Percentiles rank a stretch among this genome's conserved stretches.
These are phyloP conservation scores for Cyanoramphus novaezelandiae DNA, from an alignment of 2,113 vertebrate species.

Conservation along the genomic window DNA sequence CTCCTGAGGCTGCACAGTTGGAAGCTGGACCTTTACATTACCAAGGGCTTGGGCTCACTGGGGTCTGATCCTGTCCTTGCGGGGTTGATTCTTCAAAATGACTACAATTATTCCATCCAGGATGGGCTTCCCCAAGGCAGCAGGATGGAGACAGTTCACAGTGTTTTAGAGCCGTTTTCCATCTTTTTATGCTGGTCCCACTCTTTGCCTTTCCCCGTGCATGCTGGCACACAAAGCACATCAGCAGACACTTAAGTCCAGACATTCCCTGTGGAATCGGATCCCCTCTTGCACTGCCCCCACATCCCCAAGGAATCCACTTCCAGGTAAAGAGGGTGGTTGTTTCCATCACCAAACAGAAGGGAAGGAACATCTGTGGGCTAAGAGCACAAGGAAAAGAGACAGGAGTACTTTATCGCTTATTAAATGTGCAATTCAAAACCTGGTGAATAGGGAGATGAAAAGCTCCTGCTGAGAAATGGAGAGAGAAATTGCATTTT, in stretches of 20 bases:
- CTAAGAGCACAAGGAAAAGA: constrained; percentile 38
- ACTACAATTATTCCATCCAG: neutral
- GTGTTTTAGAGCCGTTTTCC: neutral
- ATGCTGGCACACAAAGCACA: neutral
- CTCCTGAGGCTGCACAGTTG: neutral
- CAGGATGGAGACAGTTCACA: neutral
- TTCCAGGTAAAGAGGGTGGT: neutral
- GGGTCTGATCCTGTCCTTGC: neutral
- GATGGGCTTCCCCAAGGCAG: neutral
- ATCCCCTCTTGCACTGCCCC: neutral
- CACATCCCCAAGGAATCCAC: neutral
- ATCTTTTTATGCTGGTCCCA: neutral
- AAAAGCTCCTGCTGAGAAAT: constrained; percentile 62
- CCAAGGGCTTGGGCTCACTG: neutral
- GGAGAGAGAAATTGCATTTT: constrained; percentile 53
- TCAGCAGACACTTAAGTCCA: neutral
- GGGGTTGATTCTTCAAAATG: neutral
- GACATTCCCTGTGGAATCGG: neutral
- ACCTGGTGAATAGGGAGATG: constrained; percentile 54
- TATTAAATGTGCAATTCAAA: constrained; percentile 71
- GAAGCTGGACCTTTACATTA: neutral
- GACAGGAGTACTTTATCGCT: constrained; percentile 55
- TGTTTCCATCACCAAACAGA: neutral
- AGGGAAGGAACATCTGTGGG: neutral
- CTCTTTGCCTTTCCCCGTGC: neutral